A percentile compares a stretch with the other conserved stretches of the same genome.
Evolutionary conservation across 2,113 vertebrate species (phyloP).

Genomic region (Theropithecus gelada): DNA sequence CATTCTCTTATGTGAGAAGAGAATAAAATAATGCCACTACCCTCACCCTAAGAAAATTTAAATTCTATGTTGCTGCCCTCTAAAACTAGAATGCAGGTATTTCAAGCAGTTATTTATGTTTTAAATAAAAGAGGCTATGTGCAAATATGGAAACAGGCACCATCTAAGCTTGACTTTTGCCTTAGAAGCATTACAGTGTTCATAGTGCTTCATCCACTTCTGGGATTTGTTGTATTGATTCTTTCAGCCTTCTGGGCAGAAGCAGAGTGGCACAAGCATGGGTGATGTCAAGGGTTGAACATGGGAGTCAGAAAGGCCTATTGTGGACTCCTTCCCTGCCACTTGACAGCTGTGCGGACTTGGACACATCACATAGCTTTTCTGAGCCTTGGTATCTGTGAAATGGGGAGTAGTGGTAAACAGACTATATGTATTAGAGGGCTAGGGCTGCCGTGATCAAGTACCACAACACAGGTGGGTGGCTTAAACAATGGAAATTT

Average conservation of each 20-base stretch:
- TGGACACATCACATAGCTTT: not conserved
- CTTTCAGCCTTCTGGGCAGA: not conserved
- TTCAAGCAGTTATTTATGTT: not conserved
- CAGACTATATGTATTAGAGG: too few relatives aligned
- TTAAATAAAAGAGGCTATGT: not conserved
- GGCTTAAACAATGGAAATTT: not conserved
- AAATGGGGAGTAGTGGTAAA: not conserved
- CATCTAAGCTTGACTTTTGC: not conserved
- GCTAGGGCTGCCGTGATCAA: not conserved
- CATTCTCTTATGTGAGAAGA: not conserved
- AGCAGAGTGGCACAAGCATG: rapidly evolving
- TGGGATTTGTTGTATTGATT: not conserved
- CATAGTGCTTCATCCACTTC: not conserved
- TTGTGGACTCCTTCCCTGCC: not conserved
- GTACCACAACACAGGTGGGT: too few relatives aligned
- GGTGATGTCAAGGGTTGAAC: not conserved
- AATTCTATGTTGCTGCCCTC: not conserved
- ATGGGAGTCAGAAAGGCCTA: not conserved
- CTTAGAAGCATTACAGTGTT: not conserved
- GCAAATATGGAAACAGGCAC: not conserved
- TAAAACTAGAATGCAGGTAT: not conserved
- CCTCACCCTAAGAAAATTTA: not conserved
- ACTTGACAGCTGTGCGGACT: not conserved
- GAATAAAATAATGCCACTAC: not conserved
- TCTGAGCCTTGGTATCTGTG: too few relatives aligned